Percentiles rank a stretch among this genome's conserved stretches.
phyloP scores from a whole-genome alignment of 2,888 invertebrate genomes.

The Amaurobius ferox region DNA sequence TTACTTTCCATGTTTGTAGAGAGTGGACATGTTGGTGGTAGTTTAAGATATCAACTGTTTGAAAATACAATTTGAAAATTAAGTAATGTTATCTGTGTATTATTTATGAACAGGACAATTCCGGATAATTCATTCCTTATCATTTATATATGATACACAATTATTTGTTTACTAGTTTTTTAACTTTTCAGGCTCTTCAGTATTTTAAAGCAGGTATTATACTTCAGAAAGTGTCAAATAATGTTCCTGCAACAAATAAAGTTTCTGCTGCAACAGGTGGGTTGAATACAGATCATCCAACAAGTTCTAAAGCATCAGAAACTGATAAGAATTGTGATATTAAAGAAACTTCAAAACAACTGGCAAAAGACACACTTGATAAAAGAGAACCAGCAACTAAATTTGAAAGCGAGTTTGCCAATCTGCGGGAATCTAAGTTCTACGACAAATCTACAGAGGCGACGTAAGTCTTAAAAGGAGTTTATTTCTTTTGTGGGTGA shows the following conservation, averaged over 20 bases:
- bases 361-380: not conserved
- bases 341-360: not conserved
- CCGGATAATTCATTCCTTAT: not conserved
- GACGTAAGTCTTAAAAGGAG: conserved; percentile 8
- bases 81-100: too few relatives aligned
- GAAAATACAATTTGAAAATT: too few relatives aligned
- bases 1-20: too few relatives aligned
- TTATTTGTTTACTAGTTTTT: not conserved
- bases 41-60: too few relatives aligned
- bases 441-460: conserved; percentile 58
- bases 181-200: conserved; percentile 24
- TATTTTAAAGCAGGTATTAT: conserved; percentile 51
- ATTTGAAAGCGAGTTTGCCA: conserved; percentile 46
- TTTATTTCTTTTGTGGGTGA: not conserved
- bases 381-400: conserved; percentile 14
- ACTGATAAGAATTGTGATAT: not conserved
- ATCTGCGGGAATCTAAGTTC: conserved; percentile 47
- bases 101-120: not conserved
- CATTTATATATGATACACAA: not conserved
- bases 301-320: not conserved
- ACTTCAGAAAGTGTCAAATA: not conserved
- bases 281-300: not conserved
- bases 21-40: too few relatives aligned
- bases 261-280: not conserved
- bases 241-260: too few relatives aligned